Base-by-base conservation (phyloP, 1,140 invertebrate species). In the Ceratoteleas bidentatus region DNA sequence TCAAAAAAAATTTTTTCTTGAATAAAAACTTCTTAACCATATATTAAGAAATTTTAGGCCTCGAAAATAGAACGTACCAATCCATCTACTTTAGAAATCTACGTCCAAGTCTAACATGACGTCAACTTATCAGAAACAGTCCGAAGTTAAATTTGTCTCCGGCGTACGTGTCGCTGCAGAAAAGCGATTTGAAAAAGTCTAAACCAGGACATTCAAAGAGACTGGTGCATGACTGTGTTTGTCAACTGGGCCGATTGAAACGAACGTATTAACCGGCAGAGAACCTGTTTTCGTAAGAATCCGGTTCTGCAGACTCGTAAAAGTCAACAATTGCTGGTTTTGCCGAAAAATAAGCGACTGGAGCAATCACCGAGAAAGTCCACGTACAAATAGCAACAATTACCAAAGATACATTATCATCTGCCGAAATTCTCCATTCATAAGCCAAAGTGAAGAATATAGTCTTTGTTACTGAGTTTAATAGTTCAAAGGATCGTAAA, bases 271-370 rank as follows among this genome's bases (percentile, higher is more conserved):
- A 65, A 79, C 64, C 40, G 61, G 8, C 32, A 9, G 24, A 73
- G 64, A 80, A 80, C 69, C 69, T 68, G 69, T 73, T 80, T 80
- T 69, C 14, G 56, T 61, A 68, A 68, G 57, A 58, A 74, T 73
- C 69, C 77, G 69, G 77, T 73, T 80, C 50, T 68, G 57, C 64
- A 62, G 56, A 80, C 68, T 68, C 57, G 62, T 73, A 80, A 73
- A 78, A 80, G 77, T 73, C 69, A 80, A 80, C 77, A 80, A 80
- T 80, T 73, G 69, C 57, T 38, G 57, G 73, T 73, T 73, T 73
- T 62, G 54, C 49, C 60, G 38, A 66, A 79, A 73, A 79, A 79
- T 78, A 65, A 66, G 47, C 61, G 43, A 50, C 45, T 34, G 24
- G n/a, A 0, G 32, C 9, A 60, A 62, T 61, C 38, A 2, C 56